These are phyloP conservation scores for Bombus cullumanus DNA, from an alignment of 1,140 invertebrate species.

Conservation along the genomic window DNA sequence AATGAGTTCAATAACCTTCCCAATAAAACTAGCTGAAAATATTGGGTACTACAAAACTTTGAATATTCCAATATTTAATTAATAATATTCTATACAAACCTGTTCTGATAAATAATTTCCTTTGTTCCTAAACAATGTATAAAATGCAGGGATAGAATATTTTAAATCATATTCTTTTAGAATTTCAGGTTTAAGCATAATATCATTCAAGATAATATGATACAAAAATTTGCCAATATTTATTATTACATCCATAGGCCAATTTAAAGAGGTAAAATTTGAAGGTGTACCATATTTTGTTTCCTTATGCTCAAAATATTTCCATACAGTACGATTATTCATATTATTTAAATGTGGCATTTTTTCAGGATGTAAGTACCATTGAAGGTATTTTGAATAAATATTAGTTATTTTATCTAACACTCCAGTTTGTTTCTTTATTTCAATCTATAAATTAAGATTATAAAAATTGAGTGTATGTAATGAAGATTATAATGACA, in stretches of 20 bases:
- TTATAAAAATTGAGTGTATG: background rate
- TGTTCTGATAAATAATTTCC: slow-evolving; percentile 87
- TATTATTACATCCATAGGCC: slow-evolving; percentile 86
- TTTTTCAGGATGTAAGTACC: slow-evolving; percentile 83
- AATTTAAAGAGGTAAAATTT: slow-evolving; percentile 84
- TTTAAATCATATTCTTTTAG: slow-evolving; percentile 21
- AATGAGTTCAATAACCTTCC: background rate
- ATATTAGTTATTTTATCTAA: slow-evolving; percentile 87
- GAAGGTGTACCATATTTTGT: slow-evolving; percentile 84
- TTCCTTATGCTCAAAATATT: slow-evolving; percentile 84
- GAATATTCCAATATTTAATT: background rate
- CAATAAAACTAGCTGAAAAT: background rate
- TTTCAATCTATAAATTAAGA: slow-evolving; percentile 84
- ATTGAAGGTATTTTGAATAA: slow-evolving; percentile 88
- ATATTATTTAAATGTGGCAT: slow-evolving; percentile 50
- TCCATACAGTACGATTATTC: slow-evolving; percentile 90
- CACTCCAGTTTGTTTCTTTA: slow-evolving; percentile 86
- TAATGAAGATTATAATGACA: slow-evolving; percentile 69
- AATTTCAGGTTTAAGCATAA: slow-evolving; percentile 84
- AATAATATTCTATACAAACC: slow-evolving; percentile 78
- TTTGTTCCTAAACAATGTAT: slow-evolving; percentile 89
- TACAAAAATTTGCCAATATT: slow-evolving; percentile 93
- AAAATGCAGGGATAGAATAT: slow-evolving; percentile 88
- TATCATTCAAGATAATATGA: slow-evolving; percentile 92
- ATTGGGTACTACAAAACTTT: background rate